phyloP scores from a whole-genome alignment of 1,140 invertebrate genomes.

The Penaeus chinensis region DNA sequence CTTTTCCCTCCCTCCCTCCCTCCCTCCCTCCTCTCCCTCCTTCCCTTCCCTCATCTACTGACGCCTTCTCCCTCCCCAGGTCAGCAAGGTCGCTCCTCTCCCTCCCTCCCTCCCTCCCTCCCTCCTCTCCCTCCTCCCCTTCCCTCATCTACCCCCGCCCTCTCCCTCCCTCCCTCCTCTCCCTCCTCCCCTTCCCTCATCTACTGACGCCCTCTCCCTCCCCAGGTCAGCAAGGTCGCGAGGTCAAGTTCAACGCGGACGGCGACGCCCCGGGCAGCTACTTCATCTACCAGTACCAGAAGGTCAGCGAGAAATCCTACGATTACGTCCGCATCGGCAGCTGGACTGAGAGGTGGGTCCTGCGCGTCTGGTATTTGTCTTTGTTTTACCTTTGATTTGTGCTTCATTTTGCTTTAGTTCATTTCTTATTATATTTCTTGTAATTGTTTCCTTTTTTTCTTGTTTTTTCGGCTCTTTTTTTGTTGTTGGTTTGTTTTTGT shows the following conservation, averaged over 20 bases:
- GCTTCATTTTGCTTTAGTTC: background rate
- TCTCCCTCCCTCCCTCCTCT: background rate
- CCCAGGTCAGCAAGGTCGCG: conserved; percentile 74
- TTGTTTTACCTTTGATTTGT: background rate
- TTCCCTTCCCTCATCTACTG: background rate
- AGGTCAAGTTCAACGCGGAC: conserved; percentile 75
- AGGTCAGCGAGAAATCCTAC: conserved; percentile 68
- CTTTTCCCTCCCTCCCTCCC: background rate
- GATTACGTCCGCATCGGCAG: conserved; percentile 76
- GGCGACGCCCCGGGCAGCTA: conserved; percentile 78
- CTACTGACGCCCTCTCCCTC: background rate
- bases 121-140: background rate
- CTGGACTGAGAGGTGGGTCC: conserved; percentile 74
- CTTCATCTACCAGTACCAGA: conserved; percentile 78
- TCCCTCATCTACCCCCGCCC: background rate
- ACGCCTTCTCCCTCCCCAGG: background rate
- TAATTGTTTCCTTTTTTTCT: background rate
- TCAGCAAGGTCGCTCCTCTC: background rate
- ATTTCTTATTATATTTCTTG: background rate
- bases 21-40: no score
- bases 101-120: background rate
- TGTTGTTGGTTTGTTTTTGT: background rate
- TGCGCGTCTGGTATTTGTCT: background rate
- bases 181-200: conserved; percentile 13
- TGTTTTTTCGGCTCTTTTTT: background rate